Conservation (phyloP, 2,797 vertebrate species). For the Tarsius wallacei region DNA sequence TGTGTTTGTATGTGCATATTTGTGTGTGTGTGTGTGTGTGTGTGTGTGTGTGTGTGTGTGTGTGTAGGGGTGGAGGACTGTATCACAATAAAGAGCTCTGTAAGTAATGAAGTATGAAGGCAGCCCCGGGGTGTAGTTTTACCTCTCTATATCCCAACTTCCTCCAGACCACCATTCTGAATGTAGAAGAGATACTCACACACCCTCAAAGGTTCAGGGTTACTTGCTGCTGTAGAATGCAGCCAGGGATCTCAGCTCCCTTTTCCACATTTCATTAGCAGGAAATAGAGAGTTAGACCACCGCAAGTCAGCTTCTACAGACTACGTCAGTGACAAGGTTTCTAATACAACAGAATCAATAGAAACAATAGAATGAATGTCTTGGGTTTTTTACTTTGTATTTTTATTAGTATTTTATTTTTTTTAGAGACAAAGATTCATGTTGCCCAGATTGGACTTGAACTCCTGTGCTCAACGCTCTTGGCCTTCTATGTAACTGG, state of each 20-base stretch:
- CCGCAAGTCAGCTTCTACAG: neutral
- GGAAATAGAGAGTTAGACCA: neutral
- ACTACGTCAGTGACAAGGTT: neutral
- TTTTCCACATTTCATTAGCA: neutral
- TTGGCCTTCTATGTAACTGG: neutral
- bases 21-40: neutral
- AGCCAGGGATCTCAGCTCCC: neutral
- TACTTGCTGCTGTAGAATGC: neutral
- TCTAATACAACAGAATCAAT: neutral
- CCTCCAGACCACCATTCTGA: neutral
- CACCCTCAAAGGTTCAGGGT: neutral
- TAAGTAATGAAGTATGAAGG: neutral
- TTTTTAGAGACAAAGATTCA: neutral
- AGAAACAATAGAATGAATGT: neutral
- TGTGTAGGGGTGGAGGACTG: neutral
- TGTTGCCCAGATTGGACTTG: neutral
- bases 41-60: neutral
- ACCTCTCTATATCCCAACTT: neutral
- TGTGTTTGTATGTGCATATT: neutral
- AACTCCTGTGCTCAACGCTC: neutral
- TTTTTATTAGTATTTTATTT: too few species aligned
- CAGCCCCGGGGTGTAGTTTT: neutral
- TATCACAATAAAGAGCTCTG: neutral
- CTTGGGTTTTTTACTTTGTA: neutral
- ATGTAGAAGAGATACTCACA: neutral